Conservation (phyloP, 2,888 invertebrate species). For the Phragmatobia fuliginosa region DNA sequence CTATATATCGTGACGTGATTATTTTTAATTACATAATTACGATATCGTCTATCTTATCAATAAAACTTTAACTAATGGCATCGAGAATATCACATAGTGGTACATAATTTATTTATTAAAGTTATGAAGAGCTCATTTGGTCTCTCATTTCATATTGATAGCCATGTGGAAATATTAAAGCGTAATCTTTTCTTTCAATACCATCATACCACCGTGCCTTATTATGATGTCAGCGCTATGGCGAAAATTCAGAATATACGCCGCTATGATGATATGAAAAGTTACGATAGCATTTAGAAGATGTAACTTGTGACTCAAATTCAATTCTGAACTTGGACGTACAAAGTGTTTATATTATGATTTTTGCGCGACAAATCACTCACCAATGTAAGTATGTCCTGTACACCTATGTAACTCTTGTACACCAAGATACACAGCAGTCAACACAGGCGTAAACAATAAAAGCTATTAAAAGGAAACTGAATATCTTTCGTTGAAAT, state of each 20-base stretch:
- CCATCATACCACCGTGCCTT: background rate
- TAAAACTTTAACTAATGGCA: background rate
- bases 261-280: no score
- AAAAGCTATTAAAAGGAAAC: background rate
- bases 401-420: no score
- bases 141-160: background rate
- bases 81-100: background rate
- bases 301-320: background rate
- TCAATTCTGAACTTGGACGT: background rate
- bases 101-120: background rate
- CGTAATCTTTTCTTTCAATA: background rate
- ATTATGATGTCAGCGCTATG: background rate
- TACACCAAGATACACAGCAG: no score
- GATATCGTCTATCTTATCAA: background rate
- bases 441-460: background rate
- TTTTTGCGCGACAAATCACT: no score
- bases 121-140: background rate
- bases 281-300: no score
- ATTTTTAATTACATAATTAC: background rate
- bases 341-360: no score
- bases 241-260: no score
- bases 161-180: background rate
- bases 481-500: background rate
- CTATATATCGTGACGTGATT: background rate
- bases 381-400: no score